Base-by-base conservation (phyloP, 1,140 invertebrate species). In the Heliconius nattereri region DNA sequence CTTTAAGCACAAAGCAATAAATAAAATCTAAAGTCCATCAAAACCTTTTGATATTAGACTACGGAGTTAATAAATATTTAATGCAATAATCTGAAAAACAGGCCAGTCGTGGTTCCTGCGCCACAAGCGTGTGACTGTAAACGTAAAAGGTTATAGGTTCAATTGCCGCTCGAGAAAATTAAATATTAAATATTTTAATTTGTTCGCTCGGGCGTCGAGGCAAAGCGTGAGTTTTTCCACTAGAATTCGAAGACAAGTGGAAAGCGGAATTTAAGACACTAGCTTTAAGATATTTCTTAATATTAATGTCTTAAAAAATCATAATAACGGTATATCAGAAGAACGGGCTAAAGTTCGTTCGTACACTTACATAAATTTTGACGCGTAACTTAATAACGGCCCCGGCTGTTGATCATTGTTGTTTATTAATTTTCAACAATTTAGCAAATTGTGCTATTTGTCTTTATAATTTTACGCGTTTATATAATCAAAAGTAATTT, bases 51-150 rank as follows among this genome's bases (percentile, higher is more conserved):
- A 86, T 91, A 91, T 91, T 89, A 90, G 87, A 90, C 89, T 85
- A 85, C 85, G 78, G 78, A 76, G 82, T 84, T 91, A 85, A 89
- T 90, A 91, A 89, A 91, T 91, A 89, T 91, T 89, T 90, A 88
- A 91, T 90, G 88, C 84, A 91, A 45, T 45, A 32, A 45, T 40
- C 40, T 13, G 40, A 13, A 40, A 11, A 40, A 45, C 3, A 45
- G 13, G 5, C 13, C 11, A 45, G 40, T 45, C 1, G 40, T 45
- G 40, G 13, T 5, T 6, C 1, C 9, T 40, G 40, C 11, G 40
- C 9, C 40, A 40, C 40, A 35, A 35, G 40, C 7, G 37, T 40
- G 7, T 11, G 9, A 13, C 40, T 40, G 40, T 40, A 13, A 40
- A 0, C 37, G 37, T 11, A 11, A 40, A 11, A 40, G 40, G 13